A percentile compares a stretch with the other conserved stretches of the same genome.
phyloP scores from a whole-genome alignment of 2,888 invertebrate genomes.

The Hydriomena furcata region DNA sequence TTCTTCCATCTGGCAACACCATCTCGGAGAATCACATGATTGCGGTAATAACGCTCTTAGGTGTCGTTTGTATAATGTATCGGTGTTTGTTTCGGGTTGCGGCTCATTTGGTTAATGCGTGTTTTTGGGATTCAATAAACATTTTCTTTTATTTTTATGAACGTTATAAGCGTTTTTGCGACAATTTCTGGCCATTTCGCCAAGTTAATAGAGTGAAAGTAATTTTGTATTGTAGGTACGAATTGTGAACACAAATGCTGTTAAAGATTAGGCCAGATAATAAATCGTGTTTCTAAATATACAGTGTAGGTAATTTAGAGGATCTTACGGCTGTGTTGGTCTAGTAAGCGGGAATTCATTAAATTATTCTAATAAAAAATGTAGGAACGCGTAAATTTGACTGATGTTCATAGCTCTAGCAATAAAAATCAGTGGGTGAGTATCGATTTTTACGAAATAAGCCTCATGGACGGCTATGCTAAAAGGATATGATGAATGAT shows the following conservation, averaged over 20 bases:
- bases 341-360: too few species aligned
- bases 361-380: too few species aligned
- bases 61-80: conserved; percentile 31
- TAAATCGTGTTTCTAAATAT: not conserved
- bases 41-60: conserved; percentile 34
- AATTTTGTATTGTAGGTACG: conserved; percentile 14
- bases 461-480: too few species aligned
- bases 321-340: too few species aligned
- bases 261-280: not conserved
- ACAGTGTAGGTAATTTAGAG: not conserved
- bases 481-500: too few species aligned
- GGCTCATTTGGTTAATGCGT: conserved; percentile 29
- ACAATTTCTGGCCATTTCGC: conserved; percentile 17
- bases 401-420: too few species aligned
- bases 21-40: conserved; percentile 29
- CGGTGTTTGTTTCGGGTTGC: conserved; percentile 26
- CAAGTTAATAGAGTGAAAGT: conserved; percentile 18
- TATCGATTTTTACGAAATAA: too few species aligned
- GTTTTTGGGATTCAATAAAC: conserved; percentile 24
- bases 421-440: too few species aligned
- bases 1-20: conserved; percentile 11
- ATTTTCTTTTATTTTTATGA: conserved; percentile 26
- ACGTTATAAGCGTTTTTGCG: conserved; percentile 20
- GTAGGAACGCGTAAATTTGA: too few species aligned
- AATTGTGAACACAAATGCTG: conserved; percentile 1